Evolutionary conservation across 2,113 vertebrate species (phyloP).

Genomic region (Pygoscelis adeliae): DNA sequence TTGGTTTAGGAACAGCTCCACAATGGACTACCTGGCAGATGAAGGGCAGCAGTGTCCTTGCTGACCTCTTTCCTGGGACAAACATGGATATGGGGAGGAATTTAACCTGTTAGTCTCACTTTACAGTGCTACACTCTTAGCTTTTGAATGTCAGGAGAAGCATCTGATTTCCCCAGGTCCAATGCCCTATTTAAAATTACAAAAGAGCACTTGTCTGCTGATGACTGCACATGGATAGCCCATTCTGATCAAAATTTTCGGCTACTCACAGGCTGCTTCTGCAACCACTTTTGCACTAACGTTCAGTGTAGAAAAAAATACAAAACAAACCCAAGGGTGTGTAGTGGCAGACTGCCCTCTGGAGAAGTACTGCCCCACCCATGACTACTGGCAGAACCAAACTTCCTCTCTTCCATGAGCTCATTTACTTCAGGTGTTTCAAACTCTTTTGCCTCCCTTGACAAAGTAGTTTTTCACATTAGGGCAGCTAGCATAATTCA

Average conservation of each 20-base stretch:
- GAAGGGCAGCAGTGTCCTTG: neutral
- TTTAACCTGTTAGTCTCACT: neutral
- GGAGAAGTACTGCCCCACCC: neutral
- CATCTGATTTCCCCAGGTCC: neutral
- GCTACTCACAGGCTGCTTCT: neutral
- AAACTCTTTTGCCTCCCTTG: neutral
- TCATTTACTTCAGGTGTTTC: neutral
- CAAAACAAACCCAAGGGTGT: neutral
- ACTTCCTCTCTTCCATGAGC: neutral
- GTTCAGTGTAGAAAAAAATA: neutral
- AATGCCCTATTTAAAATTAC: neutral
- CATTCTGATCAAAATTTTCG: neutral
- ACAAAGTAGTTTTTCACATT: neutral
- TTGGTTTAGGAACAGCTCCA: neutral
- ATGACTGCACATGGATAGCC: neutral
- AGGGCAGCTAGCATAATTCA: neutral
- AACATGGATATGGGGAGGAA: neutral
- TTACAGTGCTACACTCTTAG: neutral
- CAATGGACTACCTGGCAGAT: neutral
- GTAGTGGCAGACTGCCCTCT: neutral
- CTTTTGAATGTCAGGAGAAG: neutral
- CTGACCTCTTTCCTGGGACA: neutral
- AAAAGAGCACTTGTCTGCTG: neutral
- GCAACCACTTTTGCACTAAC: neutral
- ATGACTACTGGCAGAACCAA: neutral